Evolutionary conservation across 1,140 invertebrate species (phyloP).

Genomic region (Drosophila obscura): DNA sequence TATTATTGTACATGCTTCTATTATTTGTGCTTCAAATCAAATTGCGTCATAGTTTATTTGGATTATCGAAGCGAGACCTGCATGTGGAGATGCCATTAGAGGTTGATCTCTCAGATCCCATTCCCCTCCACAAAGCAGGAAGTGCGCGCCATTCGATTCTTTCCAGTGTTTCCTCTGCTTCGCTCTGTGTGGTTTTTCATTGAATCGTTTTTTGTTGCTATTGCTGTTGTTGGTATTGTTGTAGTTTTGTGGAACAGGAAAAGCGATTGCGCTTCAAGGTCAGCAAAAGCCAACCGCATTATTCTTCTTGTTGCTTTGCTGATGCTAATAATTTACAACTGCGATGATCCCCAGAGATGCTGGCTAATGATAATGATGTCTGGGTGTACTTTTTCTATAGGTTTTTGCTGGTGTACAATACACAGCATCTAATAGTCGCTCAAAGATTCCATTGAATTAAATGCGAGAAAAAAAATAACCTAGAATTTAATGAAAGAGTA

Average conservation of each 20-base stretch:
- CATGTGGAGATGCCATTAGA: constrained; percentile 37
- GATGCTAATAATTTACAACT: constrained; percentile 37
- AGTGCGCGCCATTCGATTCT: constrained; percentile 48
- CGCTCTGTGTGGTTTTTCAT: constrained; percentile 63
- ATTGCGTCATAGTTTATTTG: constrained; percentile 1
- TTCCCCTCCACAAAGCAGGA: constrained; percentile 42
- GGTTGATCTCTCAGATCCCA: neutral
- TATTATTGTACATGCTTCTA: too few species aligned
- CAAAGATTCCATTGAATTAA: too few species aligned
- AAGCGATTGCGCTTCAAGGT: constrained; percentile 60
- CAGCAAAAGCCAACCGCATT: constrained; percentile 59
- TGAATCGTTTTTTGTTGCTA: constrained; percentile 38
- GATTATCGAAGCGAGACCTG: constrained; percentile 1
- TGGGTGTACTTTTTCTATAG: constrained; percentile 18
- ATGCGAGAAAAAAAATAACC: too few species aligned
- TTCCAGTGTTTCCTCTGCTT: constrained; percentile 36
- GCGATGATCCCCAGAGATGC: constrained; percentile 41
- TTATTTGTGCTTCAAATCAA: neutral
- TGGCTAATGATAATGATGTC: constrained; percentile 39
- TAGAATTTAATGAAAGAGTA: too few species aligned
- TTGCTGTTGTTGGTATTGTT: constrained; percentile 21
- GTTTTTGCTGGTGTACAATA: constrained; percentile 1
- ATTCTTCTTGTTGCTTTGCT: constrained; percentile 26
- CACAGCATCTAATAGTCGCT: too few species aligned
- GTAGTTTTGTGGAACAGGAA: constrained; percentile 34